Base-by-base conservation (phyloP, 2,888 invertebrate species). In the Phyto melanocephala region DNA sequence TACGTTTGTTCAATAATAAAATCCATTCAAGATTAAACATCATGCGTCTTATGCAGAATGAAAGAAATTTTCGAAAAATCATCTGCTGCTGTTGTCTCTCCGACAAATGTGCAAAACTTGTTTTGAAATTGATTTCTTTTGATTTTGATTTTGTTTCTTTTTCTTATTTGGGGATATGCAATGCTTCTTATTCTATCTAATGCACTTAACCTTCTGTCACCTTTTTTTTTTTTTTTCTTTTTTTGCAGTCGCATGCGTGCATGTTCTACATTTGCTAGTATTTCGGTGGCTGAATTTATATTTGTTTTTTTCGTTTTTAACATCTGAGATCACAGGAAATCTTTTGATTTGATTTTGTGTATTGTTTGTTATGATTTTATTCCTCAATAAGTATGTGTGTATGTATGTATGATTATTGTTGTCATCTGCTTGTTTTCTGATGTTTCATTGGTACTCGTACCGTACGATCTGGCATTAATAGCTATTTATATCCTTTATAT, bases 71-170 rank as follows among this genome's bases (percentile, higher is more conserved):
- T n/a, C 28, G 28, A 58, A 42, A 72, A 74, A 74, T 78, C 79
- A 83, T 77, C 74, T 77, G 78, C 63, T 56, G 13, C 10, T 60
- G 20, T 28, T 47, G 33, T 10, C 15, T 50, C 42, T 78, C 62
- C 54, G 72, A 35, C 86, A 87, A 87, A 90, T 89, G 89, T 90
- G 90, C 89, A 89, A 89, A 90, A 89, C 87, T 88, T 86, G 87
- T 87, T 85, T 87, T 86, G 85, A 86, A 79, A 75, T 75, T 83
- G 72, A 65, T 77, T 78, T 63, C 58, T 68, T 58, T 62, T 42
- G 45, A 28, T 58, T 56, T 50, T 47, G 52, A 35, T 28, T 28
- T 28, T 28, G 28, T 28, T 28, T 28, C 28, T 40, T 1, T 40
- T 40, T 40, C 40, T n/a, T 40, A 40, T 40, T 40, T n/a, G 6